Evolutionary conservation across 2,797 vertebrate genomes (phyloP).

Genomic region (Cossypha niveicapilla): DNA sequence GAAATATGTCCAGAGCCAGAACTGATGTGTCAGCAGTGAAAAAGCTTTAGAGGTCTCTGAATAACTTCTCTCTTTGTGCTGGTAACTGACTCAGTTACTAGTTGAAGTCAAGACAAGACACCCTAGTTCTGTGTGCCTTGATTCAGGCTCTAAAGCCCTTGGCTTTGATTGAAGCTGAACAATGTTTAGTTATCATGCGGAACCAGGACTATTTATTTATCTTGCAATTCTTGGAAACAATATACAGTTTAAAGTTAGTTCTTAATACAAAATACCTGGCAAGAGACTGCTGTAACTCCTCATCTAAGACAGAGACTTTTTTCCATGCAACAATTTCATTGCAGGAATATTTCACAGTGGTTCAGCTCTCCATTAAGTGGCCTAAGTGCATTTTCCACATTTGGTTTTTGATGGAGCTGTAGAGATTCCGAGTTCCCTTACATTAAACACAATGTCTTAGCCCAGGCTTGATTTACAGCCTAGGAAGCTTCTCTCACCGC

Average conservation of each 20-base stretch:
- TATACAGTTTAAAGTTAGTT: background rate
- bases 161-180: background rate
- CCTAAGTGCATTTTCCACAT: background rate
- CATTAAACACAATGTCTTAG: background rate
- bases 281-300: background rate
- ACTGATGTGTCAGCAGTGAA: background rate
- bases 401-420: background rate
- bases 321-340: background rate
- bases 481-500: background rate
- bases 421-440: conserved; percentile 2
- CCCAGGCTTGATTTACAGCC: background rate
- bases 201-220: conserved; percentile 8
- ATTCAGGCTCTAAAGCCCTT: background rate
- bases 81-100: background rate
- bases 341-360: background rate
- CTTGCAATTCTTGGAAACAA: background rate
- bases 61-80: background rate
- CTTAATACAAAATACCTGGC: background rate
- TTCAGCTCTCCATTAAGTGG: background rate
- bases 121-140: background rate
- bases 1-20: background rate
- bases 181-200: background rate
- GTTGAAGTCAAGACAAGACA: background rate
- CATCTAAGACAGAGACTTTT: background rate
- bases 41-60: background rate